Base-by-base conservation (phyloP, 2,113 vertebrate genomes). In the Todiramphus saurophagus region DNA sequence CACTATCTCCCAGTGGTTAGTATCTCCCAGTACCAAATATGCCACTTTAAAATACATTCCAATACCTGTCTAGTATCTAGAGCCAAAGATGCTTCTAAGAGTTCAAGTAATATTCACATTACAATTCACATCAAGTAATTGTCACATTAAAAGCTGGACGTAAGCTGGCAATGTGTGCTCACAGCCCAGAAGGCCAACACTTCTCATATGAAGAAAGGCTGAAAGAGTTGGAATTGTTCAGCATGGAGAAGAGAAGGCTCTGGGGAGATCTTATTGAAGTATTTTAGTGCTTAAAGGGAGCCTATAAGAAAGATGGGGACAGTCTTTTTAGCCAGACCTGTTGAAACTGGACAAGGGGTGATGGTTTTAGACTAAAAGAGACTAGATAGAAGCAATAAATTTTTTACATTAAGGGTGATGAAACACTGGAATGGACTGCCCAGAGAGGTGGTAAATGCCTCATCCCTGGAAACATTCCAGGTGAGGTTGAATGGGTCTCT, bases 1-100 rank as follows among this genome's bases (percentile, higher is more conserved):
- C 76, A 97, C 94, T 97, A 96, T 91, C 80, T 97, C 91, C 73
- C 35, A 4, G 85, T 37, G 37, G 37, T 75, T 96, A 93, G 83
- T 93, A 93, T 89, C 9, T 11, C 25, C 66, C 67, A 94, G 92
- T 82, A 90, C 60, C 94, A 91, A 86, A 94, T 46, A 62, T 10
- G 91, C 44, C 50, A 62, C 37, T 89, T 95, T 84, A 95, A 96
- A 93, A 82, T 67, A 51, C n/a, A 66, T 96, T 55, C 62, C 79
- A 91, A 89, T 92, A 93, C 67, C 55, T 91, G 16, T 35, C 30
- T 50, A 46, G 9, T 64, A 66, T 39, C 63, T 76, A 80, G 63
- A 94, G 46, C 10, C 33, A 72, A 69, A 89, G 41, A 85, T 21
- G 7, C 10, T 50, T 93, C 69, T 64, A 82, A 79, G 62, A 72